Conservation (phyloP, 37 sponge, comb jelly and placozoan genomes). For the Tethya wilhelma region DNA sequence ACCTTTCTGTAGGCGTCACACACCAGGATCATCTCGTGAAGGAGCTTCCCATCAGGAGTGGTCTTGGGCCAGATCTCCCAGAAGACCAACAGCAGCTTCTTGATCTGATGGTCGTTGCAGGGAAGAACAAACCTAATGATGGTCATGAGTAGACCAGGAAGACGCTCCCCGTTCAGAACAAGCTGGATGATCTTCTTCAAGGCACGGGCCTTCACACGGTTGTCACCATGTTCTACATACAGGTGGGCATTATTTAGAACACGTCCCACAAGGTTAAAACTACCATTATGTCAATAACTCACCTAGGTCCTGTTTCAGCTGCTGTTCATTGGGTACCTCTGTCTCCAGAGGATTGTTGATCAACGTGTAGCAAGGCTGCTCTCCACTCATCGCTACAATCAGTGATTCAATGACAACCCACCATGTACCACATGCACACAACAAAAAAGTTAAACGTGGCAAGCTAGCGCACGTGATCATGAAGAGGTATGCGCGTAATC, state of each 20-base stretch:
- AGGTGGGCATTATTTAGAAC: constrained; percentile 24
- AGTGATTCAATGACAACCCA: too few relatives aligned
- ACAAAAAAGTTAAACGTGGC: too few relatives aligned
- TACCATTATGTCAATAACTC: too few relatives aligned
- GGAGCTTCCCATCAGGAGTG: constrained; percentile 92
- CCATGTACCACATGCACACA: too few relatives aligned
- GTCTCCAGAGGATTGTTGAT: constrained; percentile 74
- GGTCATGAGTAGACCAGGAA: constrained; percentile 94
- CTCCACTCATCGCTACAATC: constrained; percentile 36
- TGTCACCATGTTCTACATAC: constrained; percentile 74
- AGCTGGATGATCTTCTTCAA: constrained; percentile 94
- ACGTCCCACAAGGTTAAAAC: neutral
- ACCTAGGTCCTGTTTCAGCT: constrained; percentile 85
- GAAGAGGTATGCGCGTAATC: too few relatives aligned
- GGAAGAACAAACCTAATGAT: constrained; percentile 96
- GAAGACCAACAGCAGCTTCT: constrained; percentile 95
- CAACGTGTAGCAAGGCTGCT: constrained; percentile 96
- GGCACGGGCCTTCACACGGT: constrained; percentile 64
- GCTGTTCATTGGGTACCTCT: constrained; percentile 85
- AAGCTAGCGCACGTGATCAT: too few relatives aligned
- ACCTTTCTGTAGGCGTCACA: constrained; percentile 97
- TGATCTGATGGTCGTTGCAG: constrained; percentile 91
- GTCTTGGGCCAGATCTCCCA: constrained; percentile 99
- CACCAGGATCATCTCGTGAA: constrained; percentile 99
- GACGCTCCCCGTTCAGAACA: constrained; percentile 94